Evolutionary conservation across 2,888 invertebrate species (phyloP), one percentile per base, ranked within the genome.

Genomic region (Euplexia lucipara): DNA sequence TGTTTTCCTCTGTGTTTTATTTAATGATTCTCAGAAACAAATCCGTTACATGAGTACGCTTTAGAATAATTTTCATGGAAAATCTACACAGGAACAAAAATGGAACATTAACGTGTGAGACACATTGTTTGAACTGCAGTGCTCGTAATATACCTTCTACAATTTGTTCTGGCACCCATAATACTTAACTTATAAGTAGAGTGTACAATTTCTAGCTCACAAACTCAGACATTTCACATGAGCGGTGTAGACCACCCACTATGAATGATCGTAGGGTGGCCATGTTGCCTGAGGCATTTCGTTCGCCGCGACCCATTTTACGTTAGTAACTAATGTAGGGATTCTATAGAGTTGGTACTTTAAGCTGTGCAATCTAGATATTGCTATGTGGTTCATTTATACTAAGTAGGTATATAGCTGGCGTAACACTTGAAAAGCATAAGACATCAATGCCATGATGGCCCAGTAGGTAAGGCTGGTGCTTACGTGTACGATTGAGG

Each of bases 221-320:
- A 70, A 72, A 78, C 54, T 61, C 59, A 56, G 58, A 51, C 53
- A 59, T 70, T 64, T 69, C 67, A 76, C 62, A 74, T 78, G 82
- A 60, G 66, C 78, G 73, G 70, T 82, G 86, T 85, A 80, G 87
- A 80, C 89, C 89, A 89, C 89, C 88, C 89, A 87, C 82, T 69
- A 71, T 75, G 78, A 60, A 49, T 56, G 35, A 70, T 65, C 42
- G 62, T 84, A 83, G 75, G 66, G 81, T 82, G 75, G 70, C 84
- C 83, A 85, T 65, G 42, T 16, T 16, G 53, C 54, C 69, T 20
- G 14, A 57, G 56, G 71, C 62, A 30, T 18, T 57, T 57, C 39
- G 52, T 39, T 68, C 47, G 42, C 70, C 42, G 34, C 61, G 56
- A 57, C 62, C 69, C 30, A 74, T 74, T 68, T 72, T 9, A 62